Evolutionary conservation across 2,113 vertebrate species (phyloP).

Genomic region (Oriolus oriolus): DNA sequence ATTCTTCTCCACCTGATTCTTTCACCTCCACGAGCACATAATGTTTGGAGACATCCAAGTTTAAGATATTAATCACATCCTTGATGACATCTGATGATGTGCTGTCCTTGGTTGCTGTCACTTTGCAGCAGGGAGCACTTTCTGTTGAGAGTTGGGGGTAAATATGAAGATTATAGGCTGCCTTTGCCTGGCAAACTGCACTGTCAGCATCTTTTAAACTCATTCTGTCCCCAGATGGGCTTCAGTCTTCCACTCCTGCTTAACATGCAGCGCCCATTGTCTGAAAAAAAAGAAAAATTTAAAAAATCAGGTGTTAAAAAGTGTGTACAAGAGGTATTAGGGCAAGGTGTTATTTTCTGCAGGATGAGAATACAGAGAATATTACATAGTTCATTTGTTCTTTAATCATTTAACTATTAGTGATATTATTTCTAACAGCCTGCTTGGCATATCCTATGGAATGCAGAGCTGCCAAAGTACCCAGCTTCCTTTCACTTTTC

Average conservation of each 20-base stretch:
- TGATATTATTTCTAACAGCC: background rate
- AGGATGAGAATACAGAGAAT: background rate
- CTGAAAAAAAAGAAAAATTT: constrained; percentile 34
- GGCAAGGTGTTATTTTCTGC: background rate
- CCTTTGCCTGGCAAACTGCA: constrained; percentile 65
- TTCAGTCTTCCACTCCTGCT: constrained; percentile 79
- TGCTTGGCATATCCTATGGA: background rate
- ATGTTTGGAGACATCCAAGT: constrained; percentile 67
- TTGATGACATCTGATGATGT: constrained; percentile 76
- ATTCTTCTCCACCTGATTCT: constrained; percentile 74
- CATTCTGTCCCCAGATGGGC: constrained; percentile 78
- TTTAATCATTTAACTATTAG: background rate
- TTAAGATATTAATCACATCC: constrained; percentile 72
- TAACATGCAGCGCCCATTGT: constrained; percentile 68
- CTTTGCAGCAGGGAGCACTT: constrained; percentile 71
- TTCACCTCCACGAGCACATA: constrained; percentile 87
- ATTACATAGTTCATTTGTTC: background rate
- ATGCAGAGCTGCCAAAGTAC: background rate
- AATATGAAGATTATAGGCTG: constrained; percentile 78
- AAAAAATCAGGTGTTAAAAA: background rate
- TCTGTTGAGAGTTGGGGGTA: constrained; percentile 79
- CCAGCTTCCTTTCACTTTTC: background rate
- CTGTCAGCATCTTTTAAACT: constrained; percentile 74
- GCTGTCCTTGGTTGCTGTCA: constrained; percentile 76
- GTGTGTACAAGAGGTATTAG: background rate